A percentile compares a stretch with the other conserved stretches of the same genome.
Evolutionary conservation across 2,888 invertebrate genomes (phyloP).

Genomic region (Pammene fasciana): DNA sequence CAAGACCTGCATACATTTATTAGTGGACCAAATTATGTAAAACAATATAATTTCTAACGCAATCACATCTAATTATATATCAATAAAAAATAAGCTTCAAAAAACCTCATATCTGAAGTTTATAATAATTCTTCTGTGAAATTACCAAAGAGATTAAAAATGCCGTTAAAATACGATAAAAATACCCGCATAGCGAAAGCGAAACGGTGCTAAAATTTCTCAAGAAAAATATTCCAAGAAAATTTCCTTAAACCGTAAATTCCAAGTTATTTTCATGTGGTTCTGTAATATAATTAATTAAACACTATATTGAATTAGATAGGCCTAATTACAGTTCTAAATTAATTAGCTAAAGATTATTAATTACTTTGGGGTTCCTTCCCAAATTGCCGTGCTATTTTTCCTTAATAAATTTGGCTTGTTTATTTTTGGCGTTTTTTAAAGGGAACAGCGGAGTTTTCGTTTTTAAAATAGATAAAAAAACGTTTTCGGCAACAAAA

Average conservation of each 20-base stretch:
- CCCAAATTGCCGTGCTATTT: slow-evolving; percentile 21
- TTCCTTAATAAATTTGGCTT: slow-evolving; percentile 20
- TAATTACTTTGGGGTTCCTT: slow-evolving; percentile 36
- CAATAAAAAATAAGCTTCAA: too few species aligned
- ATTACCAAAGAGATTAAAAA: not conserved
- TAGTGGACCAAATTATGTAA: too few species aligned
- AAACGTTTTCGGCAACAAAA: too few species aligned
- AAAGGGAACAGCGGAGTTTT: not conserved
- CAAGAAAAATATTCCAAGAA: not conserved
- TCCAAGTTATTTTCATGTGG: slow-evolving; percentile 31
- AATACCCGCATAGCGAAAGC: not conserved
- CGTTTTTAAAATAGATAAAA: too few species aligned
- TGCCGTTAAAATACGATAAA: not conserved
- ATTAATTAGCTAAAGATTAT: slow-evolving; percentile 38
- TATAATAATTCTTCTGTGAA: not conserved
- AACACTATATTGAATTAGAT: slow-evolving; percentile 40
- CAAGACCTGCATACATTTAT: too few species aligned
- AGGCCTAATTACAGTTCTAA: slow-evolving; percentile 36
- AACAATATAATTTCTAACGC: too few species aligned
- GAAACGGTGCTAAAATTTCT: not conserved
- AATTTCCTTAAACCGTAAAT: slow-evolving; percentile 10
- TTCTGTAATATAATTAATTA: slow-evolving; percentile 33
- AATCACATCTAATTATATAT: too few species aligned
- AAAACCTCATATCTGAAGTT: too few species aligned
- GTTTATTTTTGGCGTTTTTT: slow-evolving; percentile 15